Evolutionary conservation across 2,797 vertebrate genomes (phyloP).

Genomic region (Pygocentrus nattereri): DNA sequence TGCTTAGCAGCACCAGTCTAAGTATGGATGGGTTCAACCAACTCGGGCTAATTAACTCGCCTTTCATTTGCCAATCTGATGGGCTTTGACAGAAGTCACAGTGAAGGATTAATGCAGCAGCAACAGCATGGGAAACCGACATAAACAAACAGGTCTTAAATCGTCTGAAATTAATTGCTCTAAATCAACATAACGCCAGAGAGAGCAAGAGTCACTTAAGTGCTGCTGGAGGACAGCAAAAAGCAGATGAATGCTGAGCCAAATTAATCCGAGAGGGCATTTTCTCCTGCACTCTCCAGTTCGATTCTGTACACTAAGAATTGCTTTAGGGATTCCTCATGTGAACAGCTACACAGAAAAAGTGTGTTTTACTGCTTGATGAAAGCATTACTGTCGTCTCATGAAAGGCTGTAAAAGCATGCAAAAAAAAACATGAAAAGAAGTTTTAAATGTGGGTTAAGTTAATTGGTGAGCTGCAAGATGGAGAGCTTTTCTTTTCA

Average conservation of each 20-base stretch:
- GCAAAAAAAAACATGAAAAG: slow-evolving; percentile 34
- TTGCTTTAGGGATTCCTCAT: slow-evolving; percentile 28
- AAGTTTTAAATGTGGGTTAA: slow-evolving; percentile 4
- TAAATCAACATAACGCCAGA: slow-evolving; percentile 26
- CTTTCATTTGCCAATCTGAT: slow-evolving; percentile 57
- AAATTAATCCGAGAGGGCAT: slow-evolving; percentile 38
- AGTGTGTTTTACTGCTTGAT: slow-evolving; percentile 1
- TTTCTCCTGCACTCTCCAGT: slow-evolving; percentile 34
- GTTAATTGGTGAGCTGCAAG: background rate
- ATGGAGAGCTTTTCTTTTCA: slow-evolving; percentile 51
- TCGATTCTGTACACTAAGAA: slow-evolving; percentile 51
- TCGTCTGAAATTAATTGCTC: slow-evolving; percentile 44
- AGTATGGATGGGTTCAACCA: slow-evolving; percentile 52
- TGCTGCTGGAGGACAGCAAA: slow-evolving; percentile 33
- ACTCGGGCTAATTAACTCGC: slow-evolving; percentile 61
- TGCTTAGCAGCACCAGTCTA: background rate
- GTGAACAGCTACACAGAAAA: slow-evolving; percentile 31
- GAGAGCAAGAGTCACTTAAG: slow-evolving; percentile 31
- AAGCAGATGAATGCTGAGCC: slow-evolving; percentile 37
- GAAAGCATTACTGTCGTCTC: background rate
- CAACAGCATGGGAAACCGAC: slow-evolving; percentile 50
- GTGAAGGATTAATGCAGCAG: slow-evolving; percentile 59
- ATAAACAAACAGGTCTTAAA: slow-evolving; percentile 62
- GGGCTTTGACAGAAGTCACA: slow-evolving; percentile 65
- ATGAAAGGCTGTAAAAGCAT: background rate